Evolutionary conservation across 2,888 invertebrate species (phyloP), one percentile per base, ranked within the genome.

Genomic region (Epirrita christyi): DNA sequence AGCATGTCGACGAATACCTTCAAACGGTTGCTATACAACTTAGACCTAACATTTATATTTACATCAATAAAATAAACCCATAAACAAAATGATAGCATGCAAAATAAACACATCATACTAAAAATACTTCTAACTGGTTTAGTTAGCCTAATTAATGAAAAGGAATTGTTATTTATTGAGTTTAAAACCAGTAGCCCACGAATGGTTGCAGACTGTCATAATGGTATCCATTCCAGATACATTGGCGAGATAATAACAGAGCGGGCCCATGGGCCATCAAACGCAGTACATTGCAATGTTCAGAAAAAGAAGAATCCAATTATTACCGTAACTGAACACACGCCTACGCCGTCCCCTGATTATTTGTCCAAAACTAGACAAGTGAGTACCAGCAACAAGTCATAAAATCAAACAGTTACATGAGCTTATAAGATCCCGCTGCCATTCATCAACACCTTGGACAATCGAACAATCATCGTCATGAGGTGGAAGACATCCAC

Each of bases 241-340:
- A 93, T 95, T 68, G 96, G 96, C 5, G 96, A 96, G 72, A 88
- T 93, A 32, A 93, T 94, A 67, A 93, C 94, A 58, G 96, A 96
- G 70, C 91, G 93, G 51, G 82, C 89, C 0, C 90, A 93, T 64
- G 93, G 94, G 46, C 89, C 92, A 0, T 86, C 92, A 32, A 92
- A 86, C 61, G 82, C 92, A 46, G 88, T 92, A 67, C 93, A 93
- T 0, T 76, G 85, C 6, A 82, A 86, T 52, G 66, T 86, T 45
- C 94, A 94, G 71, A 95, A 95, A 65, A 95, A 96, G 60, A 95
- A 96, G 52, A 98, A 98, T 86, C 99, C 99, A 0, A 98, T 98
- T 51, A 99, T 99, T 57, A 98, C 98, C 0, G 98, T 99, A 7
- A 99, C 99, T 0, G 98, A 98, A 78, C 98, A 98, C 77, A 98